These are phyloP conservation scores for Pipistrellus nathusii DNA, from an alignment of 2,797 vertebrate species.

Conservation along the genomic window DNA sequence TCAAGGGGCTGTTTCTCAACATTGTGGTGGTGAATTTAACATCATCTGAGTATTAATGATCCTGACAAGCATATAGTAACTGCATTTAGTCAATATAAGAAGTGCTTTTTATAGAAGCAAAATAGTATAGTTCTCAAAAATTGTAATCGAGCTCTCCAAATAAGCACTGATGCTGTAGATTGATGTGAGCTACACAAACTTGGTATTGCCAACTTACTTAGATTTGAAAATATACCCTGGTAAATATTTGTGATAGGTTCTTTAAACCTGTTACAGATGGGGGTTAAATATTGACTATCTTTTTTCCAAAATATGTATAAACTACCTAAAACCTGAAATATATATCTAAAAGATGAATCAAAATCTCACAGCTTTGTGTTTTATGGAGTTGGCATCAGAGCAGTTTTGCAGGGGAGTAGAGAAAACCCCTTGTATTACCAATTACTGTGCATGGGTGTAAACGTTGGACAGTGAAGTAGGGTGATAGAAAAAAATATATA, in stretches of 20 bases:
- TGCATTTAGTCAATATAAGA: slow-evolving; percentile 88
- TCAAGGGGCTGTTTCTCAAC: slow-evolving; percentile 85
- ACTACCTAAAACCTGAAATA: background rate
- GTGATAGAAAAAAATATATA: background rate
- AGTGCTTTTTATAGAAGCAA: slow-evolving; percentile 90
- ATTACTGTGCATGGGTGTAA: background rate
- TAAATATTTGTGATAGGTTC: slow-evolving; percentile 9
- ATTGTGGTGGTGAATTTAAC: slow-evolving; percentile 87
- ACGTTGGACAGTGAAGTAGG: background rate
- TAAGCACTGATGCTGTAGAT: background rate
- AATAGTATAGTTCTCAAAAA: slow-evolving; percentile 87
- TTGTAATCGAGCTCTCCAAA: slow-evolving; percentile 60
- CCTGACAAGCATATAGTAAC: slow-evolving; percentile 90
- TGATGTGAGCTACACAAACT: background rate
- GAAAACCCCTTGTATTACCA: background rate
- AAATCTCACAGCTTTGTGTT: background rate
- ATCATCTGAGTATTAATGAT: slow-evolving; percentile 91
- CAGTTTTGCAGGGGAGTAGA: background rate
- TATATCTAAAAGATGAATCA: background rate
- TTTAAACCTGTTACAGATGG: slow-evolving; percentile 26
- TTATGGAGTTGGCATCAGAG: background rate
- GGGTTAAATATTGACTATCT: background rate
- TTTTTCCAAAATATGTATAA: slow-evolving; percentile 14
- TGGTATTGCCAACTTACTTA: background rate
- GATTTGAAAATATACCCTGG: slow-evolving; percentile 26